Percentiles rank a stretch among this genome's conserved stretches.
Evolutionary conservation across 92 coral and sea anemone genomes (phyloP).

Genomic region (Phenganax marumi): DNA sequence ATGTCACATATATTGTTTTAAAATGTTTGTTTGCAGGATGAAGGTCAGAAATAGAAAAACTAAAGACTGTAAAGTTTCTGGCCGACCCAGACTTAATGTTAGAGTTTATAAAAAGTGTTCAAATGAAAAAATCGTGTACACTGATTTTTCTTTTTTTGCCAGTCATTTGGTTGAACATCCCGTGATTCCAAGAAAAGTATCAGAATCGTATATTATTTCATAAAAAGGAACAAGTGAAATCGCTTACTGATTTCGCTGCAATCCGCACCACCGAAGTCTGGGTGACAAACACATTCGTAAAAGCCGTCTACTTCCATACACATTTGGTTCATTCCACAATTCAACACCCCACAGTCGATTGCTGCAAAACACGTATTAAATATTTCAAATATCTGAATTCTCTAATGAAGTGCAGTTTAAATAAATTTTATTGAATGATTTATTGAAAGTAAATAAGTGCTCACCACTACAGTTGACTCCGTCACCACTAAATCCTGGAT

Average conservation of each 20-base stretch:
- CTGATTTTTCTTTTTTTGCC: too few species aligned
- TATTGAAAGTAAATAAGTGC: background rate
- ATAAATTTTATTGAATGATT: background rate
- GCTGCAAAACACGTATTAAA: background rate
- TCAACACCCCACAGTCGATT: conserved; percentile 12
- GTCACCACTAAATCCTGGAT: conserved; percentile 8
- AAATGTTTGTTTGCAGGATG: too few species aligned
- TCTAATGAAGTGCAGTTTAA: too few species aligned
- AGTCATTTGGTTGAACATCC: too few species aligned
- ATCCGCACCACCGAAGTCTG: conserved; percentile 3
- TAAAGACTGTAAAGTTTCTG: too few species aligned
- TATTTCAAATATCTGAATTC: background rate
- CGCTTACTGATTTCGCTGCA: background rate
- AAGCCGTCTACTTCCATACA: background rate
- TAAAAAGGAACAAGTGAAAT: background rate
- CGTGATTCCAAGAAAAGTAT: background rate
- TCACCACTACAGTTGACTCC: conserved; percentile 3
- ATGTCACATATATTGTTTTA: too few species aligned
- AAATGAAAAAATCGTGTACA: too few species aligned
- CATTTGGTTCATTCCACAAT: background rate
- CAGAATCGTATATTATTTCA: background rate
- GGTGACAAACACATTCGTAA: background rate
- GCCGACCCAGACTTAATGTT: too few species aligned
- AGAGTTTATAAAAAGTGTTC: too few species aligned
- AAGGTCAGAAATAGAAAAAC: too few species aligned